Conservation (phyloP, 2,113 vertebrate genomes). For the Montifringilla adamsi region DNA sequence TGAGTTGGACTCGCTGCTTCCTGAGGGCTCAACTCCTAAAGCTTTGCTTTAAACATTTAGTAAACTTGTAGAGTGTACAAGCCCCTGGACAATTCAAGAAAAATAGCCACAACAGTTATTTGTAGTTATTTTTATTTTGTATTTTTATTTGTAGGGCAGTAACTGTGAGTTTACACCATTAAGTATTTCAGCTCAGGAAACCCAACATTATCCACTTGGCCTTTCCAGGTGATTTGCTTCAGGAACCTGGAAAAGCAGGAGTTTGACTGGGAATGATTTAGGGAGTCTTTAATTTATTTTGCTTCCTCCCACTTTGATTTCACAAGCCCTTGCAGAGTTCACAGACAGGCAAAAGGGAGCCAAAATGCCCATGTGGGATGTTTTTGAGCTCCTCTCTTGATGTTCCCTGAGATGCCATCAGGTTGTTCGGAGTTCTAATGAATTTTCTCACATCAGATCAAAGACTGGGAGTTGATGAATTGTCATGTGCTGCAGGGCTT, state of each 20-base stretch:
- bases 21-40: background rate
- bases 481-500: background rate
- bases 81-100: background rate
- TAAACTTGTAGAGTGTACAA: background rate
- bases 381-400: conserved; percentile 16
- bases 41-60: background rate
- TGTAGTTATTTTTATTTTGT: too few relatives aligned
- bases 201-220: background rate
- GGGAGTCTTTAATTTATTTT: background rate
- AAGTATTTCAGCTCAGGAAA: background rate
- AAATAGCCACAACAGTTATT: background rate
- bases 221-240: background rate
- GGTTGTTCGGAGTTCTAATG: conserved; percentile 7
- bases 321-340: background rate
- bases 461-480: background rate
- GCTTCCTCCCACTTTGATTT: background rate
- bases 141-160: background rate
- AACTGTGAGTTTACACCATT: background rate
- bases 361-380: background rate
- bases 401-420: background rate
- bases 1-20: background rate
- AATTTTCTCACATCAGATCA: conserved; percentile 53
- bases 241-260: background rate
- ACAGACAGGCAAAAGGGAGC: background rate
- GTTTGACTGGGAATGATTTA: background rate